phyloP scores from a whole-genome alignment of 1,140 invertebrate species.

The Melitaea cinxia region DNA sequence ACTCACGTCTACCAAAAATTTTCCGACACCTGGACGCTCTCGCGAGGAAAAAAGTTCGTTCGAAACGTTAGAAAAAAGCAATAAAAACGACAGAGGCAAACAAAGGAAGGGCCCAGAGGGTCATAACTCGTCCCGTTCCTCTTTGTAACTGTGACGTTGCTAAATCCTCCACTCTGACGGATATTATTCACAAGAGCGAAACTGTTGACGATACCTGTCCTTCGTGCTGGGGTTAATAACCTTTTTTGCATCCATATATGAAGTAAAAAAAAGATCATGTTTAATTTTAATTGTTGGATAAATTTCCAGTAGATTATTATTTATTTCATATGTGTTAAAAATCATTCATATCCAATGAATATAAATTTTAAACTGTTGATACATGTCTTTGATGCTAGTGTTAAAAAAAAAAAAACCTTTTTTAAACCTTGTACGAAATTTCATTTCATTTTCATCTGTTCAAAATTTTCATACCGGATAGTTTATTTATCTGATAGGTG shows the following conservation, averaged over 20 bases:
- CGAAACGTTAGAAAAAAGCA: conserved; percentile 38
- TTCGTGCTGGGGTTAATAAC: background rate
- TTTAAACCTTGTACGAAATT: too few species aligned
- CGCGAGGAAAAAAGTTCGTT: conserved; percentile 25
- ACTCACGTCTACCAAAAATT: conserved; percentile 5
- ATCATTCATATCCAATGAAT: too few species aligned
- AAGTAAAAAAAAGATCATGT: background rate
- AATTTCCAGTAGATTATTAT: too few species aligned
- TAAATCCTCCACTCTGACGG: conserved; percentile 45
- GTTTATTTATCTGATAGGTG: too few species aligned
- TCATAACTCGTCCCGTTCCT: conserved; percentile 63
- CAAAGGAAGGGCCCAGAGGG: conserved; percentile 63
- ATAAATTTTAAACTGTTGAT: too few species aligned
- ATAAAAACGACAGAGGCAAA: conserved; percentile 53
- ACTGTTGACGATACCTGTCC: conserved; percentile 17
- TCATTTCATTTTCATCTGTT: too few species aligned
- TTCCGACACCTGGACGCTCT: conserved; percentile 31
- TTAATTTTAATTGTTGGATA: too few species aligned
- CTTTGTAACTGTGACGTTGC: conserved; percentile 60
- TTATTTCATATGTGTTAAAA: too few species aligned
- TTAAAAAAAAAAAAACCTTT: too few species aligned
- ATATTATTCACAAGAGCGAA: conserved; percentile 50
- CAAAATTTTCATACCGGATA: too few species aligned
- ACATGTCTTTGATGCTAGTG: too few species aligned
- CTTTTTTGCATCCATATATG: background rate